These are phyloP conservation scores for Trissoscelio sp. DNA, from an alignment of 2,888 invertebrate species.

Conservation along the genomic window DNA sequence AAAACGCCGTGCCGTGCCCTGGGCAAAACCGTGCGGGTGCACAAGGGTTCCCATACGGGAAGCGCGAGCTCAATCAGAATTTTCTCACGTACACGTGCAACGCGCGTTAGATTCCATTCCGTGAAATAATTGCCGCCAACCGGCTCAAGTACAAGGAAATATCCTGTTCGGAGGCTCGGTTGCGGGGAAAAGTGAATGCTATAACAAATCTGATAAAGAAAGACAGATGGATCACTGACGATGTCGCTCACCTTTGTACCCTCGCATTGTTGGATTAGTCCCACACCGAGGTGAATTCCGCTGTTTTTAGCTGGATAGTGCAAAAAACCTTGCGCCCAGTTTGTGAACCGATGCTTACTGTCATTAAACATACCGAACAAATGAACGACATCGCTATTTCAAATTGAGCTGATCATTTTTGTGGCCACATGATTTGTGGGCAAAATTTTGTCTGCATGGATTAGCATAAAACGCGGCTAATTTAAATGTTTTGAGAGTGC, in stretches of 20 bases:
- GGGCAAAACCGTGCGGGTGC: too few species aligned
- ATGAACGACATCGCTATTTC: not conserved
- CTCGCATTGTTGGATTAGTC: slow-evolving; percentile 34
- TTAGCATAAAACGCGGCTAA: slow-evolving; percentile 10
- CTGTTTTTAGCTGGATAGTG: not conserved
- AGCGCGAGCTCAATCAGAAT: slow-evolving; percentile 72
- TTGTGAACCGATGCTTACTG: not conserved
- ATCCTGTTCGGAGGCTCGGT: slow-evolving; percentile 29
- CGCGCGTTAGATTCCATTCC: slow-evolving; percentile 76
- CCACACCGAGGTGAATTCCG: slow-evolving; percentile 9
- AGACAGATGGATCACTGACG: slow-evolving; percentile 30
- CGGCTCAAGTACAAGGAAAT: slow-evolving; percentile 51
- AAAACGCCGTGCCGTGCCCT: too few species aligned
- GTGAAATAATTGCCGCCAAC: slow-evolving; percentile 74
- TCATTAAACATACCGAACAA: not conserved
- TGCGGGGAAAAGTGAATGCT: slow-evolving; percentile 42
- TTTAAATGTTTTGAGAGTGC: slow-evolving; percentile 16
- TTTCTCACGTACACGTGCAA: slow-evolving; percentile 77
- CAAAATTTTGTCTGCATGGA: not conserved
- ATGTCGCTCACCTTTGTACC: slow-evolving; percentile 36
- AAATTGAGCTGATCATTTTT: not conserved
- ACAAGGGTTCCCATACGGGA: slow-evolving; percentile 68
- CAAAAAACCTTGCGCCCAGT: not conserved
- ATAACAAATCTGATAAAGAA: slow-evolving; percentile 49
- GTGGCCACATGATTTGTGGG: not conserved